Conservation (phyloP, 2,797 vertebrate genomes). For the Lepilemur ruficaudatus region DNA sequence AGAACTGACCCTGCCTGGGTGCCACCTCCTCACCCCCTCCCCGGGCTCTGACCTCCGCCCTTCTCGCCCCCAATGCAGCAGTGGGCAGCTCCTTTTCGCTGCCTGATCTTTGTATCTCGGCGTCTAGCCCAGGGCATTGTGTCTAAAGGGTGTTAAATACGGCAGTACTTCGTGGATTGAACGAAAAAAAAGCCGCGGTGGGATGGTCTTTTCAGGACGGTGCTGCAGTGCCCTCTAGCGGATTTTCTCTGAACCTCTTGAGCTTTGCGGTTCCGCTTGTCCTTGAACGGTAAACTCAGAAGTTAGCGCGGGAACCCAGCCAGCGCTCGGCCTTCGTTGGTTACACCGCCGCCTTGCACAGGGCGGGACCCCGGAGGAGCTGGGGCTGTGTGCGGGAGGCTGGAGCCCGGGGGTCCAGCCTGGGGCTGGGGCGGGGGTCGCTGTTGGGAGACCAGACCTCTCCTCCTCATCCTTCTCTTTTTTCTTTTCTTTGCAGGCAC, state of each 20-base stretch:
- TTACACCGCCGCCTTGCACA: neutral
- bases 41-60: neutral
- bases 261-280: neutral
- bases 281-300: neutral
- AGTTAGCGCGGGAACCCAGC: neutral
- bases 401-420: too few species aligned
- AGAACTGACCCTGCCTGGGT: neutral
- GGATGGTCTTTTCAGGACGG: neutral
- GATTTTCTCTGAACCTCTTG: neutral
- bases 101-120: neutral
- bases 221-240: conserved; percentile 70
- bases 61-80: too few species aligned
- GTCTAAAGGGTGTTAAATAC: neutral
- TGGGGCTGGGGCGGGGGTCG: neutral
- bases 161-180: neutral
- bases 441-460: neutral
- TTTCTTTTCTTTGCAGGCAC: neutral
- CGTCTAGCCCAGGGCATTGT: neutral
- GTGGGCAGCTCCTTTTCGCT: neutral
- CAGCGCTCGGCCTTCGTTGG: neutral
- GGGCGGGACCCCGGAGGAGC: neutral
- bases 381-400: neutral
- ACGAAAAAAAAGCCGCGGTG: fast-evolving
- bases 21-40: neutral
- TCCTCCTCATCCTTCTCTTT: neutral